These are phyloP conservation scores for Danio choprae DNA, from an alignment of 2,797 vertebrate genomes.

Conservation along the genomic window DNA sequence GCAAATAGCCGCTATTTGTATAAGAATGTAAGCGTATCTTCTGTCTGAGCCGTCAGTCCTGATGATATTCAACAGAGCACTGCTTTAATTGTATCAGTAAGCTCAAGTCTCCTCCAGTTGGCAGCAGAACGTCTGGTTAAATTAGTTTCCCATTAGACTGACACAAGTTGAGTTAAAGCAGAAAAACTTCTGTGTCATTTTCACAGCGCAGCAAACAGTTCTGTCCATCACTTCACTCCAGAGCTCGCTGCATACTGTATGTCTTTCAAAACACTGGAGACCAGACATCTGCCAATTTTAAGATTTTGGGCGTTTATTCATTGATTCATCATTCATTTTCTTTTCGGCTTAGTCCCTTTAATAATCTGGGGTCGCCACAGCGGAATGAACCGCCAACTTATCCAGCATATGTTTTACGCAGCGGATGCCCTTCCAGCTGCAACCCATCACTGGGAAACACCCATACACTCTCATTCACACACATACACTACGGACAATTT, in stretches of 20 bases:
- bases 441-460: no score
- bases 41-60: conserved; percentile 10
- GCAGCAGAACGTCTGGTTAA: conserved; percentile 33
- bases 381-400: no score
- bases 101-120: conserved; percentile 22
- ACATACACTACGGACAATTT: no score
- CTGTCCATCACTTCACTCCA: not conserved
- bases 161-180: conserved; percentile 19
- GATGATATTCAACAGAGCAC: conserved; percentile 36
- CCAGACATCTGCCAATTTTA: no score
- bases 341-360: no score
- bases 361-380: no score
- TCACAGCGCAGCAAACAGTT: not conserved
- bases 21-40: conserved; percentile 5
- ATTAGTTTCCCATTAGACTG: conserved; percentile 41
- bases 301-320: no score
- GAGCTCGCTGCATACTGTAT: not conserved
- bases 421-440: no score
- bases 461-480: no score
- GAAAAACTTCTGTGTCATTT: not conserved
- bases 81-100: conserved; percentile 40
- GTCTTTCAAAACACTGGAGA: not conserved
- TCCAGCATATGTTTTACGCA: no score
- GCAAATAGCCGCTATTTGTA: not conserved
- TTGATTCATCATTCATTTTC: no score